Conservation (phyloP, 1,140 invertebrate species). For the Pentalonia nigronervosa region DNA sequence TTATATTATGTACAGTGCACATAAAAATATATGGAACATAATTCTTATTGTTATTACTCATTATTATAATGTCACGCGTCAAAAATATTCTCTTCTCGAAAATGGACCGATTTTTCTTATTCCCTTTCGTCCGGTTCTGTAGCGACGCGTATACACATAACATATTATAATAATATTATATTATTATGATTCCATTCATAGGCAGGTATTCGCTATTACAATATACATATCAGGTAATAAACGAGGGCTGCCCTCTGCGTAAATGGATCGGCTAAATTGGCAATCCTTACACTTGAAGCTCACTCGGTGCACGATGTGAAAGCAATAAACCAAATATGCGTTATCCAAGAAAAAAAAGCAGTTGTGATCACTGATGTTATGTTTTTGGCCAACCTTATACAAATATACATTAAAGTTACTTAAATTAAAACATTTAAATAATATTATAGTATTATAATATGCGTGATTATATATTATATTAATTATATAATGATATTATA, state of each 20-base stretch:
- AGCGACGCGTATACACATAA: neutral
- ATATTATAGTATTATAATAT: no score
- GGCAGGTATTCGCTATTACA: neutral
- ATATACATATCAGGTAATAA: neutral
- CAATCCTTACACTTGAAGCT: neutral
- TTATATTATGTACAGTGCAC: neutral
- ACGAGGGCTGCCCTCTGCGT: neutral
- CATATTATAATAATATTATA: neutral
- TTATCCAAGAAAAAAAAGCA: neutral
- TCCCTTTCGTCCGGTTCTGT: neutral
- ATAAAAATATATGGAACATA: neutral
- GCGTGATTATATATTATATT: no score
- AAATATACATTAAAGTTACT: neutral
- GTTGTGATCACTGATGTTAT: neutral
- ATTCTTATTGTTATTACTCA: neutral
- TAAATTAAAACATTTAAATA: neutral
- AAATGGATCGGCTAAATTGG: neutral
- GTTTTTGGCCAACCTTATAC: neutral
- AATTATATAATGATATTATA: no score
- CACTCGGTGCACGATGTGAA: neutral
- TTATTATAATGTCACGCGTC: neutral
- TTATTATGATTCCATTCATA: neutral
- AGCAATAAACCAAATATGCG: neutral
- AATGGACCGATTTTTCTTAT: neutral
- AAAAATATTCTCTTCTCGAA: neutral